Evolutionary conservation across 2,113 vertebrate genomes (phyloP), one percentile per base, ranked within the genome.

Genomic region (Ondatra zibethicus): DNA sequence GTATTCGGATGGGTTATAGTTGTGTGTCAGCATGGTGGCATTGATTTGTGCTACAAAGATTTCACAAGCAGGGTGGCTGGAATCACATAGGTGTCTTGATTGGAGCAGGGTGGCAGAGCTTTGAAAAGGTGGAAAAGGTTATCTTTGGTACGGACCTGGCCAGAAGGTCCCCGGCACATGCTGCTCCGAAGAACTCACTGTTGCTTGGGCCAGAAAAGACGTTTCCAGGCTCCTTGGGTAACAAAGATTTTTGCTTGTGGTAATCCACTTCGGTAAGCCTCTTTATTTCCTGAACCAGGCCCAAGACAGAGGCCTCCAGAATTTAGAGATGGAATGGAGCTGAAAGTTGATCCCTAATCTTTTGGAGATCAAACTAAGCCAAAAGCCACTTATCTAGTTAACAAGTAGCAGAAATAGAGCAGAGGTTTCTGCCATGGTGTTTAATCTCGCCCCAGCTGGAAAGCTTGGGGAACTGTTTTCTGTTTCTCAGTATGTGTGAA

Each of bases 161-260:
- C 58, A 85, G 70, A 93, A 97, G 91, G 31, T 92, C 58, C 52
- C 76, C 85, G 39, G 52, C 13, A 61, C 19, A 52, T 73, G 50
- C 50, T 72, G 66, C 65, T 93, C 77, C 42, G 81, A 92, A 89
- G 10, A 78, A n/a, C 36, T 93, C 84, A 88, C 16, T 87, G 58
- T 61, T 96, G 19, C 93, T 75, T 96, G 93, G 63, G 36, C 47
- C 75, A 27, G 55, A 68, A 93, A 90, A 96, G 91, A 88, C 68
- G 52, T 78, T 92, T 97, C 82, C 55, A 92, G 85, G 70, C 12
- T 94, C 47, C 55, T 92, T 65, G 66, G 52, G 50, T 95, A 93
- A 89, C 61, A 39, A 47, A 39, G 63, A 89, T 39, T 77, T 36
- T 94, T 93, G 91, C 36, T 73, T 94, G 58, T 10, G 58, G 39